Conservation (phyloP, 2,888 invertebrate genomes). For the Diaphora mendica region DNA sequence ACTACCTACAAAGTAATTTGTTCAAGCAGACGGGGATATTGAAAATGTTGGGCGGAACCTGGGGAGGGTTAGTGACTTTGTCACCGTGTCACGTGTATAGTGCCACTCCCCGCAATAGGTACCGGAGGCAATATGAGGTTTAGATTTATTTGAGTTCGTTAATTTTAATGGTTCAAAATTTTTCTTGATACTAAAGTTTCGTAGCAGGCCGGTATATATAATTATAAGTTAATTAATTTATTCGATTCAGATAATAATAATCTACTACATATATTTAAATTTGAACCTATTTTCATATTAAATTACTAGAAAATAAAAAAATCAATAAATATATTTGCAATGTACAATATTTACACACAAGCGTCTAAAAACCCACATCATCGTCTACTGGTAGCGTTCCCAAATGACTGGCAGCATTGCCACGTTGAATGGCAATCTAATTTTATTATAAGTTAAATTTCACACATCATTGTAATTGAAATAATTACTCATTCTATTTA, state of each 20-base stretch:
- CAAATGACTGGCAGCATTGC: no score
- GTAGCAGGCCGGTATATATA: background rate
- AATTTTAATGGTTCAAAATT: background rate
- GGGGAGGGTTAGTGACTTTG: background rate
- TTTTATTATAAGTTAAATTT: background rate
- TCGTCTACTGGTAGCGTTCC: no score
- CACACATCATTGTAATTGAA: background rate
- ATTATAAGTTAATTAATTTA: no score
- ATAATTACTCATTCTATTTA: no score
- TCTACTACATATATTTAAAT: no score
- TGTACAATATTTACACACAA: no score
- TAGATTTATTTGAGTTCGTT: background rate
- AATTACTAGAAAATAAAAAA: no score
- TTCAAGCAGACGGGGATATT: background rate
- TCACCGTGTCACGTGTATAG: background rate
- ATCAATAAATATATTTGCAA: background rate
- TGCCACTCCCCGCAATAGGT: background rate
- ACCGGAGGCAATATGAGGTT: background rate
- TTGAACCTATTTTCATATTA: no score
- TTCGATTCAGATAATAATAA: no score
- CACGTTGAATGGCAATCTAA: no score
- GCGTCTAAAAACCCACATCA: no score
- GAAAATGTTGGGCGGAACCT: background rate
- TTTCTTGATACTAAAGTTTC: background rate
- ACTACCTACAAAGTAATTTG: background rate